Conservation (phyloP, 2,888 invertebrate species). For the Cerastis leucographa region DNA sequence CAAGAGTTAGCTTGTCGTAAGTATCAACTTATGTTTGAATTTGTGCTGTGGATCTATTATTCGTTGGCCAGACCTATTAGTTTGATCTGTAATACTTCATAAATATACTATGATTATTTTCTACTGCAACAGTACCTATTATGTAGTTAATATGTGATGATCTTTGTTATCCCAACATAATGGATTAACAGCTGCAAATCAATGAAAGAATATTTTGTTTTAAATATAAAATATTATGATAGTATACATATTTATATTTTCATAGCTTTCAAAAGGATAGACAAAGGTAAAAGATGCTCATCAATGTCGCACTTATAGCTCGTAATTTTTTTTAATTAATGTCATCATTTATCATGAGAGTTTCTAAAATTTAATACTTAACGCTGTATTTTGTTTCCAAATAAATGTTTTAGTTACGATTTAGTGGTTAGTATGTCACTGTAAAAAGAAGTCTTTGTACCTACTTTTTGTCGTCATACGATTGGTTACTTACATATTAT, state of each 20-base stretch:
- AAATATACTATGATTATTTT: neutral
- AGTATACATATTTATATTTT: conserved; percentile 74
- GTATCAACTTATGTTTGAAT: conserved; percentile 65
- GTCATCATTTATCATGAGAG: conserved; percentile 9
- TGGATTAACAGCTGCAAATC: conserved; percentile 45
- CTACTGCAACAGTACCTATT: neutral
- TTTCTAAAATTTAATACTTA: neutral
- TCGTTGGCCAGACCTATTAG: neutral
- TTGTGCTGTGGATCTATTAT: conserved; percentile 41
- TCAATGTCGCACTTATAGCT: conserved; percentile 51
- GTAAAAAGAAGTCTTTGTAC: neutral
- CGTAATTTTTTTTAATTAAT: conserved; percentile 8
- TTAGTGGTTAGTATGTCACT: neutral
- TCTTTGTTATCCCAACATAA: conserved; percentile 2
- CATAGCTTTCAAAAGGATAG: conserved; percentile 89
- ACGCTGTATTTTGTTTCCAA: neutral
- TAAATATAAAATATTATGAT: conserved; percentile 30
- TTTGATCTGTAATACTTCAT: neutral
- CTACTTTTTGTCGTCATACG: neutral
- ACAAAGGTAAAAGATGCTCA: conserved; percentile 83
- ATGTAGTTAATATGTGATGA: neutral
- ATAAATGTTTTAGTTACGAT: neutral
- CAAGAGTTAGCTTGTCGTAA: conserved; percentile 90
- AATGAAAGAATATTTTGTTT: conserved; percentile 19
- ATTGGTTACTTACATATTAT: neutral